Base-by-base conservation (phyloP, 1,140 invertebrate genomes). In the Polypedilum pembai region DNA sequence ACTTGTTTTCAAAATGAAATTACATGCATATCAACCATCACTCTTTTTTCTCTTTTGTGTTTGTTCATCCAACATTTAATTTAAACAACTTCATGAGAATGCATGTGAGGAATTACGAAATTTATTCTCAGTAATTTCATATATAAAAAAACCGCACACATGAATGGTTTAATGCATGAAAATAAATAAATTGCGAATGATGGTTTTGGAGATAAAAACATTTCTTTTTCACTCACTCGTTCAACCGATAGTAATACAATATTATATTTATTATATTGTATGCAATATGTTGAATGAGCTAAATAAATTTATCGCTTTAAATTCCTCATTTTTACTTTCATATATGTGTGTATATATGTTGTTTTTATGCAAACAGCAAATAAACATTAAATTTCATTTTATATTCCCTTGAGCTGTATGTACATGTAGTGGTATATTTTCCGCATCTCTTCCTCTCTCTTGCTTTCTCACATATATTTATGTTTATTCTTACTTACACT, bases 321-420 rank as follows among this genome's bases (percentile, higher is more conserved):
- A 56, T 56, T 45, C 15, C 40, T 41, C 40, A 41, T 41, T 56
- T 56, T 56, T 56, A 56, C 45, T n/a, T 12, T 33, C 24, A 33
- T 33, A 5, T 33, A 5, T 33, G 24, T 33, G 3, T 12, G 1
- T 5, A 33, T 33, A 5, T 33, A 5, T 33, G 24, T 33, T 33
- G 5, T 33, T 33, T 33, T 56, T 56, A 12, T n/a, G 45, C 45
- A 56, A 56, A 56, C 45, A 56, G n/a, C 45, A 56, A 56, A 56
- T 56, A 56, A 56, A 56, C 45, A 56, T 56, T 56, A 56, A 56
- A 56, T 56, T 56, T 56, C n/a, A 56, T 56, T 56, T 56, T 56
- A 56, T 56, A 12, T 56, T 56, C 45, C 10, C 45, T n/a, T 56
- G 24, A 33, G 24, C 24, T 33, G 5, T 33, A 33, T 33, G 24